A percentile compares a stretch with the other conserved stretches of the same genome.
Conservation (phyloP, 2,888 invertebrate genomes). For the Gymnosoma rotundatum region DNA sequence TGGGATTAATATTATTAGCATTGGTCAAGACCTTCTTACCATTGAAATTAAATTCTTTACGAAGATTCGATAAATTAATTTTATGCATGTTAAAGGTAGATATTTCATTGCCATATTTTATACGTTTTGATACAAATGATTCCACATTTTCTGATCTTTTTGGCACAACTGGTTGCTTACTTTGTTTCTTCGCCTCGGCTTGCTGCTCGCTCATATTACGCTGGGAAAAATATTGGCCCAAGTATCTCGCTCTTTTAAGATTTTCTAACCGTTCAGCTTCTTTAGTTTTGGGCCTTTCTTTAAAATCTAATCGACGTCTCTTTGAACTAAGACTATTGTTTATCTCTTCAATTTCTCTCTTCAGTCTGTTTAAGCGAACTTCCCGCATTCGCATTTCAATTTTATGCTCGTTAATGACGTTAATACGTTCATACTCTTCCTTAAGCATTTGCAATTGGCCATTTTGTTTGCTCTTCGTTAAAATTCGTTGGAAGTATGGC, state of each 20-base stretch:
- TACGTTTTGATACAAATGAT: conserved; percentile 73
- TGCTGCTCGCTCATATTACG: conserved; percentile 64
- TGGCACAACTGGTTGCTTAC: neutral
- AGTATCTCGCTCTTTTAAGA: conserved; percentile 72
- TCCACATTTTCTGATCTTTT: conserved; percentile 65
- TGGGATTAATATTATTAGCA: neutral
- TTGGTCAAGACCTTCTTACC: neutral
- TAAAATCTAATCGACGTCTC: conserved; percentile 37
- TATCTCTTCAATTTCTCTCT: conserved; percentile 77
- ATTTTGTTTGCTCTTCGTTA: conserved; percentile 74
- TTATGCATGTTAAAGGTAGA: conserved; percentile 75
- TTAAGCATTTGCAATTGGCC: conserved; percentile 76
- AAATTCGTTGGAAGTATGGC: conserved; percentile 75
- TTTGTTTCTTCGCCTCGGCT: neutral
- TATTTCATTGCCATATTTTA: conserved; percentile 76
- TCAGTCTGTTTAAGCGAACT: conserved; percentile 76
- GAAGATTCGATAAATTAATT: conserved; percentile 27
- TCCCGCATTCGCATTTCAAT: conserved; percentile 78
- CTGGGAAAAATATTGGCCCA: conserved; percentile 76
- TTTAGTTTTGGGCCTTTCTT: conserved; percentile 42
- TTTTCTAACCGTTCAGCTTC: conserved; percentile 72
- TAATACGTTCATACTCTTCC: conserved; percentile 77
- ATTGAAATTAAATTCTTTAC: neutral
- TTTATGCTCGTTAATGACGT: conserved; percentile 76
- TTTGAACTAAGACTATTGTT: conserved; percentile 71